A percentile compares a stretch with the other conserved stretches of the same genome.
Evolutionary conservation across 2,797 vertebrate species (phyloP).

Genomic region (Nyctibius grandis): DNA sequence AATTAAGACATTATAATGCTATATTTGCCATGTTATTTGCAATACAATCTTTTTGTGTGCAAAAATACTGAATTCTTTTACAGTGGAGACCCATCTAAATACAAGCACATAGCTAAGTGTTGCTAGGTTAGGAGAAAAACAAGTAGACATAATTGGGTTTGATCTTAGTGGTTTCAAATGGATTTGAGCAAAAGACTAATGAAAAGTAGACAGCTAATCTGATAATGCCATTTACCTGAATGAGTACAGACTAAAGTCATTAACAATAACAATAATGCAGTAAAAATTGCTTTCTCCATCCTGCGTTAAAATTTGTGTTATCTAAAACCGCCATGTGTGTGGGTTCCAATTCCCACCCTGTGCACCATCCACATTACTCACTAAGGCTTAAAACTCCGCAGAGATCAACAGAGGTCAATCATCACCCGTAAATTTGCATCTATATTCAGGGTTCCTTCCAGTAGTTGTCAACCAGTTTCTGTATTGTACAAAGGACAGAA

Average conservation of each 20-base stretch:
- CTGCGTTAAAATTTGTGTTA: background rate
- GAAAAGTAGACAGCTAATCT: constrained; percentile 23
- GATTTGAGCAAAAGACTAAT: background rate
- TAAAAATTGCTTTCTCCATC: background rate
- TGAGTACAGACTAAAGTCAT: background rate
- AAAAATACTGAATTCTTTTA: background rate
- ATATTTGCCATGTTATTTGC: background rate
- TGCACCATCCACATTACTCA: background rate
- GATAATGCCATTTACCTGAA: background rate
- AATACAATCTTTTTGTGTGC: background rate
- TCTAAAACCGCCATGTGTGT: background rate
- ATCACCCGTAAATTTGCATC: background rate
- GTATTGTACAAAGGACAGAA: background rate
- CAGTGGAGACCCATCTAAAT: background rate
- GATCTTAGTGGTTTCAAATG: constrained; percentile 4
- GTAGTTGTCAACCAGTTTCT: background rate
- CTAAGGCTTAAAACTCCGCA: background rate
- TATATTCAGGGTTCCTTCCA: background rate
- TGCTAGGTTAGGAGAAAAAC: background rate
- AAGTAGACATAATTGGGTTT: background rate
- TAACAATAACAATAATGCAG: background rate
- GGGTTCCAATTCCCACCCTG: background rate
- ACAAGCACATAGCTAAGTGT: background rate
- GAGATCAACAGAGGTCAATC: background rate
- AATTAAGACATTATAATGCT: background rate